Evolutionary conservation across 2,888 invertebrate genomes (phyloP).

Genomic region (Anoplius nigerrimus): DNA sequence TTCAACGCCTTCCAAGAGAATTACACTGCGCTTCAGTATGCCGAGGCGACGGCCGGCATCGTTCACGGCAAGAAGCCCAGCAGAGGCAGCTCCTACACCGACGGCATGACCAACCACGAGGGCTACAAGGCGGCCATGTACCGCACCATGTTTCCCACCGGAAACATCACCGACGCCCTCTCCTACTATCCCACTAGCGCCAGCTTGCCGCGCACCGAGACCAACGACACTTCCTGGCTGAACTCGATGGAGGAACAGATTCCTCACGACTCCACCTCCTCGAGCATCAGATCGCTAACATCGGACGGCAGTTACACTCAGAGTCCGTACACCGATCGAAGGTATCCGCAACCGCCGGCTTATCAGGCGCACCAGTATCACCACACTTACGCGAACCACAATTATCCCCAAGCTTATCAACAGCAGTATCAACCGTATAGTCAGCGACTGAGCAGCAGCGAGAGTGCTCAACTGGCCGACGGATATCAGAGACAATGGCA

Average conservation of each 20-base stretch:
- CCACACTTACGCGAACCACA: constrained; percentile 66
- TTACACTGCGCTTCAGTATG: constrained; percentile 73
- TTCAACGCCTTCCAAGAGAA: constrained; percentile 67
- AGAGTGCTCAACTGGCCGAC: constrained; percentile 65
- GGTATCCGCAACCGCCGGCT: constrained; percentile 69
- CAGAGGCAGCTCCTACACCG: constrained; percentile 71
- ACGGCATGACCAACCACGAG: constrained; percentile 80
- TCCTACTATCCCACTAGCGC: constrained; percentile 88
- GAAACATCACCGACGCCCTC: constrained; percentile 85
- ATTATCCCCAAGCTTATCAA: constrained; percentile 68
- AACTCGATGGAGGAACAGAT: constrained; percentile 77
- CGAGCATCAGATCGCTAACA: constrained; percentile 72
- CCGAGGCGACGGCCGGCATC: constrained; percentile 73
- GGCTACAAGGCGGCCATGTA: constrained; percentile 81
- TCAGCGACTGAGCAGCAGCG: constrained; percentile 59
- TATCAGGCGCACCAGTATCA: constrained; percentile 70
- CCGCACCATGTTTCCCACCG: constrained; percentile 83
- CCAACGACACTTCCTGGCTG: constrained; percentile 79
- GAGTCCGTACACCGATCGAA: constrained; percentile 66
- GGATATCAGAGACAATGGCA: constrained; percentile 69
- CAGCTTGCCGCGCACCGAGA: constrained; percentile 78
- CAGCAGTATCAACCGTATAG: constrained; percentile 67
- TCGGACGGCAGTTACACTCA: constrained; percentile 69
- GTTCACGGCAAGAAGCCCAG: constrained; percentile 60
- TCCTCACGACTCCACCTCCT: constrained; percentile 78